These are phyloP conservation scores for Orientallactaga bullata DNA, from an alignment of 2,113 vertebrate genomes.

Conservation along the genomic window DNA sequence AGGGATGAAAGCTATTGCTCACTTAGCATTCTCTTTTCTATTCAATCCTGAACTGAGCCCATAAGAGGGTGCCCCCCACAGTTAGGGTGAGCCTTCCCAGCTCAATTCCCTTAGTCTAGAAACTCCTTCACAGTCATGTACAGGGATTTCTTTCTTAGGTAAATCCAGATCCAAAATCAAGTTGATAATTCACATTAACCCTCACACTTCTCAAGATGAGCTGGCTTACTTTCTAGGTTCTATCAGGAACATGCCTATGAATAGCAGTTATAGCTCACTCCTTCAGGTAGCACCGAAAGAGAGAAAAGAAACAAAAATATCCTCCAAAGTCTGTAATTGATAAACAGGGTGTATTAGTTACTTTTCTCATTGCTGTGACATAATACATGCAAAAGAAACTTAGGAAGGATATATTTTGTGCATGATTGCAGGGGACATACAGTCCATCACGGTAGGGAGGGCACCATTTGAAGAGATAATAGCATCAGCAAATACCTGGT, in stretches of 20 bases:
- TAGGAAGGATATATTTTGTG: not conserved
- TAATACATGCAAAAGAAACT: not conserved
- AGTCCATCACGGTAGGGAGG: not conserved
- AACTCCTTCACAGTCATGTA: too few relatives aligned
- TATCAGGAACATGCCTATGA: slow-evolving; percentile 58
- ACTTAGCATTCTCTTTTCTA: too few relatives aligned
- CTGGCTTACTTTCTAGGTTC: slow-evolving; percentile 73
- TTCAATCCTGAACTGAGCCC: too few relatives aligned
- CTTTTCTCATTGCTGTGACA: too few relatives aligned
- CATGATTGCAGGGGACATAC: not conserved
- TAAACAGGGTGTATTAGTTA: not conserved
- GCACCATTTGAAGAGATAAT: not conserved
- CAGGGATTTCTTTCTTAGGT: too few relatives aligned
- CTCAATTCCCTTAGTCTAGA: too few relatives aligned
- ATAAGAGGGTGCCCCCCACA: too few relatives aligned
- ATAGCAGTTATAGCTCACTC: slow-evolving; percentile 44
- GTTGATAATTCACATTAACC: too few relatives aligned
- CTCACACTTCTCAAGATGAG: slow-evolving; percentile 44
- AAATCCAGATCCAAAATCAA: too few relatives aligned
- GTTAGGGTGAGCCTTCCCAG: too few relatives aligned
- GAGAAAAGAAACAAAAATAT: not conserved
- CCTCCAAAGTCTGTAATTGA: slow-evolving; percentile 49
- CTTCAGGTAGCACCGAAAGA: slow-evolving; percentile 2
- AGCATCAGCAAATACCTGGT: too few relatives aligned
- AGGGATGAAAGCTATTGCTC: too few relatives aligned